Percentiles rank a stretch among this genome's conserved stretches.
These are phyloP conservation scores for Brachypodius melanocephalos DNA, from an alignment of 2,113 vertebrate species.

Conservation along the genomic window DNA sequence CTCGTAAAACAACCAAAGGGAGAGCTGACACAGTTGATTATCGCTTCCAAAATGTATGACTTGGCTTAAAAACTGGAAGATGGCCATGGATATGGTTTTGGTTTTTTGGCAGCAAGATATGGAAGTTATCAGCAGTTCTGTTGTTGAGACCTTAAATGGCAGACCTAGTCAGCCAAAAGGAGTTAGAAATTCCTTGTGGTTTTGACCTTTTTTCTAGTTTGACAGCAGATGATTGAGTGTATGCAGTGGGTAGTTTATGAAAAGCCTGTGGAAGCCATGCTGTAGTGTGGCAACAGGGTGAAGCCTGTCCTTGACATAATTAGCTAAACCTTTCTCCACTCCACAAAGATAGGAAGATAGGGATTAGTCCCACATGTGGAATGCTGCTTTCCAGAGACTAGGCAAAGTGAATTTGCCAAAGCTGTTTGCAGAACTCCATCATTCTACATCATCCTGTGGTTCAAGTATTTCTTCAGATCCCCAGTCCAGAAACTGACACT, in stretches of 20 bases:
- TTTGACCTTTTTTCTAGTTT: conserved; percentile 31
- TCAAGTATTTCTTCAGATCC: conserved; percentile 41
- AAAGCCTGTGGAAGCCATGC: neutral
- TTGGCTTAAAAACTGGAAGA: conserved; percentile 46
- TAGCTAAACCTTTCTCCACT: neutral
- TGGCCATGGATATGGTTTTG: conserved; percentile 10
- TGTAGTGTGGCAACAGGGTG: neutral
- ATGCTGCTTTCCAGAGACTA: conserved; percentile 15
- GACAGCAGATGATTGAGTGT: conserved; percentile 17
- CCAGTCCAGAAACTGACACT: conserved; percentile 26
- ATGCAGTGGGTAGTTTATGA: neutral
- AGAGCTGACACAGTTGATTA: conserved; percentile 33
- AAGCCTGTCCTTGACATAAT: neutral
- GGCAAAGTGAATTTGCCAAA: conserved; percentile 14
- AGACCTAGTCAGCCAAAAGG: neutral
- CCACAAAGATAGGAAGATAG: neutral
- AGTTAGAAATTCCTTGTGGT: conserved; percentile 46
- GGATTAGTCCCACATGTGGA: conserved; percentile 31
- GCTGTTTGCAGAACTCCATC: neutral
- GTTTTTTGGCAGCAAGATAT: neutral
- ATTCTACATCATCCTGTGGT: conserved; percentile 12
- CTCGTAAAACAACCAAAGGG: conserved; percentile 19
- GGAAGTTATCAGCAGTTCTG: conserved; percentile 33
- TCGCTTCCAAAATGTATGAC: neutral
- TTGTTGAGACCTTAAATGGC: conserved; percentile 10